Base-by-base conservation (phyloP, 2,113 vertebrate species). In the Sciurus niger region DNA sequence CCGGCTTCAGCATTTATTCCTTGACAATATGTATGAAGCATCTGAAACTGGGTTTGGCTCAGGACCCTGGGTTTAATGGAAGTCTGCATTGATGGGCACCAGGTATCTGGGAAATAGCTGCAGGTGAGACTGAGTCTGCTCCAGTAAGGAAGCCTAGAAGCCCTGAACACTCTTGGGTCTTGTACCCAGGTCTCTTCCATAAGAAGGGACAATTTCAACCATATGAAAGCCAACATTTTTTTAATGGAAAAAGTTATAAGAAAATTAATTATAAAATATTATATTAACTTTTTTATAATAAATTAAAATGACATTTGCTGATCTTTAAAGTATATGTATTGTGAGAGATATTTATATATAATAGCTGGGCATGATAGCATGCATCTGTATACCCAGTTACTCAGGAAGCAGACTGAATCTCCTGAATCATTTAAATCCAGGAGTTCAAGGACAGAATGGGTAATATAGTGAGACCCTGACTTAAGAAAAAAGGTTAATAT, bases 281-380 rank as follows among this genome's bases (percentile, higher is more conserved):
- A 68, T 92, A 68, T 16, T 82, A 20, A 80, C 51, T 65, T 87
- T 95, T 89, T 95, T 95, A 34, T 65, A 65, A 72, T 63, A 83
- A 65, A 76, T 77, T 43, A 90, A 78, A 51, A 2, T 84, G 6
- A 72, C 7, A 95, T 67, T 63, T 96, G 14, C 46, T n/a, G 55
- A 60, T 82, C 73, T 87, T 89, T 90, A 74, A 86, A 85, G 48
- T 65, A 43, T 18, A 13, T 93, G 2, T 90, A 32, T 58, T 58
- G 55, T 63, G 60, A 63, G 24, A 63, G 60, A 63, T 63, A 8
- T 63, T 63, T 63, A 63, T 63, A 63, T 28, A 11, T 28, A 63
- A 28, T 63, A 63, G 60, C 9, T 28, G 60, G 24, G 60, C 60
- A 63, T 63, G 24, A 22, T 63, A 11, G 60, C 60, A 63, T 63